These are phyloP conservation scores for Drosophila kikkawai DNA, from an alignment of 1,140 invertebrate species.

Conservation along the genomic window DNA sequence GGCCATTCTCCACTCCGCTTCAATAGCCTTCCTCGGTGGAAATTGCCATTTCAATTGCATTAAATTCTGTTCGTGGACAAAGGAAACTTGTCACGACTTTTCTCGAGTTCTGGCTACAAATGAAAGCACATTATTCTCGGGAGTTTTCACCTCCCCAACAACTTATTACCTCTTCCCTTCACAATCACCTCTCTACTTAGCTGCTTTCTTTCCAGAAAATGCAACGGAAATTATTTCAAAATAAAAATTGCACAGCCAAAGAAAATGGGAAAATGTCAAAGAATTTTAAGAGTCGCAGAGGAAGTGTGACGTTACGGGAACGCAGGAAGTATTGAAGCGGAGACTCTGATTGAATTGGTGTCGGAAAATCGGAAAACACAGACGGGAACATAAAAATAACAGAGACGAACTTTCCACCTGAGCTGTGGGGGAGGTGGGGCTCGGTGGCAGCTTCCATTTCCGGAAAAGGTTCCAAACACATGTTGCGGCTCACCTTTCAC, in stretches of 20 bases:
- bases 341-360: slow-evolving; percentile 41
- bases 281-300: slow-evolving; percentile 9
- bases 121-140: slow-evolving; percentile 25
- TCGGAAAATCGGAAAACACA: slow-evolving; percentile 21
- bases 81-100: slow-evolving; percentile 26
- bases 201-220: slow-evolving; percentile 13
- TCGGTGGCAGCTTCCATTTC: slow-evolving; percentile 24
- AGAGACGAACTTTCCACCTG: not conserved
- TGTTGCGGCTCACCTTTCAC: slow-evolving; percentile 30
- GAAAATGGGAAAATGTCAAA: slow-evolving; percentile 48
- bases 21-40: not conserved
- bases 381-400: slow-evolving; percentile 6
- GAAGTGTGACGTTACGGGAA: not conserved
- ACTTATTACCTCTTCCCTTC: not conserved
- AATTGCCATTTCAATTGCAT: slow-evolving; percentile 34
- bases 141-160: not conserved
- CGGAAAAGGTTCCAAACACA: slow-evolving; percentile 31
- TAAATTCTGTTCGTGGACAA: slow-evolving; percentile 19
- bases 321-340: slow-evolving; percentile 9
- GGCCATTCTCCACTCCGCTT: not conserved
- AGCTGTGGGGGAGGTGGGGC: not conserved
- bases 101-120: slow-evolving; percentile 15
- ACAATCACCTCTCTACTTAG: not conserved
- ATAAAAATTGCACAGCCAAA: slow-evolving; percentile 28
- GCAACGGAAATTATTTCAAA: slow-evolving; percentile 53